phyloP scores from a whole-genome alignment of 2,888 invertebrate species.

The Aproaerema taeniolella region DNA sequence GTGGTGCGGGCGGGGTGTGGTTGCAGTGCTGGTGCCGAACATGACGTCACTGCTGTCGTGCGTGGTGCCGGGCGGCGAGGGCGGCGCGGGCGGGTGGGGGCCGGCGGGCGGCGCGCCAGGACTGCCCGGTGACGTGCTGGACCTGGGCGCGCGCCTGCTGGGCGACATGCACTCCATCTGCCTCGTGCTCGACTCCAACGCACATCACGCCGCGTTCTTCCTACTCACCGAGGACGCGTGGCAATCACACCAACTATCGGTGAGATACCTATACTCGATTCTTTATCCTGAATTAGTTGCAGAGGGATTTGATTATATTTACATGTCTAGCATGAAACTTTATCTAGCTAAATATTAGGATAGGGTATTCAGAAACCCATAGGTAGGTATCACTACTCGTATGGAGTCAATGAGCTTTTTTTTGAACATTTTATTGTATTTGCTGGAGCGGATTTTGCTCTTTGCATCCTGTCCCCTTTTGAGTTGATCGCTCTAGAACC shows the following conservation, averaged over 20 bases:
- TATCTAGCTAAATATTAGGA: not conserved
- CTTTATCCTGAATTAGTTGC: too few relatives aligned
- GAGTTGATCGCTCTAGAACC: too few relatives aligned
- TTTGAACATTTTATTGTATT: too few relatives aligned
- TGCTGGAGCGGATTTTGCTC: too few relatives aligned
- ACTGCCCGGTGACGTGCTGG: constrained; percentile 34
- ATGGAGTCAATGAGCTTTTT: too few relatives aligned
- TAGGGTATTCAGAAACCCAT: too few relatives aligned
- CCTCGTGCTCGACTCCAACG: constrained; percentile 34
- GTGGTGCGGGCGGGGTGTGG: too few relatives aligned
- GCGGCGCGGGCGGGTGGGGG: constrained; percentile 14
- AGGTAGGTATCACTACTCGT: too few relatives aligned
- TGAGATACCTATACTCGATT: constrained; percentile 23
- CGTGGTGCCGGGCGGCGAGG: not conserved
- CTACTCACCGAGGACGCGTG: constrained; percentile 52
- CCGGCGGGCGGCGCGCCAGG: not conserved
- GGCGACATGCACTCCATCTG: constrained; percentile 45
- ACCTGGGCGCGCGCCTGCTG: constrained; percentile 51
- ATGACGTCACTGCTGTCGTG: not conserved
- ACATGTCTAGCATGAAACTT: not conserved
- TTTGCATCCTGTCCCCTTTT: too few relatives aligned
- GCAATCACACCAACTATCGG: constrained; percentile 41
- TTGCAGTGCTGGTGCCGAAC: constrained; percentile 3
- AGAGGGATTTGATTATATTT: not conserved
- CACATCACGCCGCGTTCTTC: constrained; percentile 45